phyloP scores from a whole-genome alignment of 2,113 vertebrate species.

The Callospermophilus lateralis region DNA sequence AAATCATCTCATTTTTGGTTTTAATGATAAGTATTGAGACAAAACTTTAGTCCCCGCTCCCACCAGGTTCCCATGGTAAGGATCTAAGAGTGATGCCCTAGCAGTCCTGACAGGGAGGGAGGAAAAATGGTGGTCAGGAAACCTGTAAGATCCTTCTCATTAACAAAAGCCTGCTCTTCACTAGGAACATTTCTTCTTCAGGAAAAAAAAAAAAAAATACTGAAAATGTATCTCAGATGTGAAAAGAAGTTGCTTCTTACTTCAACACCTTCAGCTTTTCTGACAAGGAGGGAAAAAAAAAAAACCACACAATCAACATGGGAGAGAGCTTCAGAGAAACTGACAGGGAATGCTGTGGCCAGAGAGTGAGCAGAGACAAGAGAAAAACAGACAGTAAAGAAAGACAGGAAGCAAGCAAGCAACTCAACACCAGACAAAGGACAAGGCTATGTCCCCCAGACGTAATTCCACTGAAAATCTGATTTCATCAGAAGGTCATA shows the following conservation, averaged over 20 bases:
- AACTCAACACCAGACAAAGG: not conserved
- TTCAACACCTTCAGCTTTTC: not conserved
- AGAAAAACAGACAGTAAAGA: not conserved
- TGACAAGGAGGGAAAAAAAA: not conserved
- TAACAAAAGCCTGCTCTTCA: not conserved
- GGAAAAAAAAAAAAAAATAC: not conserved
- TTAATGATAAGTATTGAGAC: fast-evolving
- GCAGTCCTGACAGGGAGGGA: not conserved
- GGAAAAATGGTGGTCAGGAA: no score
- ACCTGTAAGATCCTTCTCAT: not conserved
- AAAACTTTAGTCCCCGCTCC: not conserved
- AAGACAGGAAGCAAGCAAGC: not conserved
- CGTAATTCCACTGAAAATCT: not conserved
- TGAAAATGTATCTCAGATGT: not conserved
- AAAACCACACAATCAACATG: not conserved
- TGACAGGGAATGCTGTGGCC: not conserved
- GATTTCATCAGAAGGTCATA: not conserved
- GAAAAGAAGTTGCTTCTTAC: not conserved
- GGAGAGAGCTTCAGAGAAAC: not conserved
- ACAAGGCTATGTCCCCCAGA: not conserved
- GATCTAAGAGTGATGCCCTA: not conserved
- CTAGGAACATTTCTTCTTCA: not conserved
- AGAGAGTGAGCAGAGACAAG: fast-evolving
- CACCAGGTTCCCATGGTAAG: not conserved
- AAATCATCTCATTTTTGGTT: not conserved